These are phyloP conservation scores for Palythoa grandis DNA, from an alignment of 92 coral and sea anemone genomes.

Conservation along the genomic window DNA sequence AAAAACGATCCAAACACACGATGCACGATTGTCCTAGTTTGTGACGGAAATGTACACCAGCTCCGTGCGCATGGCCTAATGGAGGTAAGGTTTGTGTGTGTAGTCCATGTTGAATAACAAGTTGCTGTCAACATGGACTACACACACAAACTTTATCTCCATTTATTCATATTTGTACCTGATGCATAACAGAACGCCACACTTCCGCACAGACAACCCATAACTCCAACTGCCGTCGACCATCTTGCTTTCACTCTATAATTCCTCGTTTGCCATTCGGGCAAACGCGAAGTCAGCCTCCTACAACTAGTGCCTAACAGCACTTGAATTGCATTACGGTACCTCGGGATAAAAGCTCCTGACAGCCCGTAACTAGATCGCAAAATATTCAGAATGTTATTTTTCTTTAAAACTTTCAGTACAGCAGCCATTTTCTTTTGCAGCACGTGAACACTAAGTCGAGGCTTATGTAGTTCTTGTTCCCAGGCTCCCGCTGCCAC, in stretches of 20 bases:
- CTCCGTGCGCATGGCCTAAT: no score
- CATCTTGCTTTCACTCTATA: not conserved
- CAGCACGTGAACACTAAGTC: conserved; percentile 14
- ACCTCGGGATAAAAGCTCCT: not conserved
- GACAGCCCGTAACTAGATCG: conserved; percentile 16
- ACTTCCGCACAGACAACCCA: conserved; percentile 59
- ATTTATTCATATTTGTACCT: conserved; percentile 2
- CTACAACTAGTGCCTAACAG: conserved; percentile 36
- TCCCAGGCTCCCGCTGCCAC: not conserved
- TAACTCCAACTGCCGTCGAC: conserved; percentile 12
- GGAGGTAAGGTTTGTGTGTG: not conserved
- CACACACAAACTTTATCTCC: not conserved
- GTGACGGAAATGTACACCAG: no score
- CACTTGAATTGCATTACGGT: conserved; percentile 25
- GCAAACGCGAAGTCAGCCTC: not conserved
- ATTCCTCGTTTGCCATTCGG: conserved; percentile 1
- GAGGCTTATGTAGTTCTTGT: not conserved
- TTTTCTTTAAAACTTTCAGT: not conserved
- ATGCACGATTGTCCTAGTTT: no score
- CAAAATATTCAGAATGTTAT: conserved; percentile 19
- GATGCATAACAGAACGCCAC: conserved; percentile 60
- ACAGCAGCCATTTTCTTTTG: conserved; percentile 25
- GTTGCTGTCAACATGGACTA: not conserved
- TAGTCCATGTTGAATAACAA: not conserved
- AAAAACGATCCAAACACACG: not conserved